Percentiles rank a stretch among this genome's conserved stretches.
These are phyloP conservation scores for Leucophenga montana DNA, from an alignment of 2,888 invertebrate genomes.

Conservation along the genomic window DNA sequence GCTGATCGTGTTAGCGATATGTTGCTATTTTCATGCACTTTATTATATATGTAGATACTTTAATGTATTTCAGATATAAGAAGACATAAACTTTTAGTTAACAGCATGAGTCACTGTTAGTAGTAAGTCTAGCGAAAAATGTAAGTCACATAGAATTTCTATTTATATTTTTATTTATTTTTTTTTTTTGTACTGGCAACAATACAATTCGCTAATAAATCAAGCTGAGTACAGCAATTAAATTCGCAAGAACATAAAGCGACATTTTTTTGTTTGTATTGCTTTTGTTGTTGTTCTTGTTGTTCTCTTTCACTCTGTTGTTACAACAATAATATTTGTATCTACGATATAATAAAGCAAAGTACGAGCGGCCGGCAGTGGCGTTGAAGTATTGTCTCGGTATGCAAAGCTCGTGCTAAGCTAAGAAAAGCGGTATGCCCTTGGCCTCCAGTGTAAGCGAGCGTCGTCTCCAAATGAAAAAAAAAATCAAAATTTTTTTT, in stretches of 20 bases:
- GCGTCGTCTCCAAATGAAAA: constrained; percentile 44
- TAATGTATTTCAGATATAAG: too few species aligned
- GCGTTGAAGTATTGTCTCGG: constrained; percentile 46
- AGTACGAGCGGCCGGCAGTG: constrained; percentile 24
- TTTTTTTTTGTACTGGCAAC: constrained; percentile 3
- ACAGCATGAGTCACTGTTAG: constrained; percentile 29
- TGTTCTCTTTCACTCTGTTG: not conserved
- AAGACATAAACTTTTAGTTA: constrained; percentile 43
- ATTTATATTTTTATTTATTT: too few species aligned
- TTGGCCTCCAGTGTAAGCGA: constrained; percentile 47
- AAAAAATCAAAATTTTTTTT: constrained; percentile 28
- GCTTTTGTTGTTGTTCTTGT: not conserved
- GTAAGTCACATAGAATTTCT: not conserved
- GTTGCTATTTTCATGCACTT: constrained; percentile 52
- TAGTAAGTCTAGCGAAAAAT: constrained; percentile 18
- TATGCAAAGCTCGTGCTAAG: constrained; percentile 67
- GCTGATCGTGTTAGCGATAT: constrained; percentile 59
- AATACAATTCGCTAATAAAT: constrained; percentile 66
- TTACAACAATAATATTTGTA: constrained; percentile 5
- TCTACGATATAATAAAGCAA: constrained; percentile 18
- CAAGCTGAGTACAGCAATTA: constrained; percentile 66
- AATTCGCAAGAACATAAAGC: constrained; percentile 58
- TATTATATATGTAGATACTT: constrained; percentile 33
- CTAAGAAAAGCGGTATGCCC: constrained; percentile 57
- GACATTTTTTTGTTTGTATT: constrained; percentile 45